A percentile compares a stretch with the other conserved stretches of the same genome.
phyloP scores from a whole-genome alignment of 37 sponge, comb jelly and placozoan genomes.

The Mnemiopsis leidyi region DNA sequence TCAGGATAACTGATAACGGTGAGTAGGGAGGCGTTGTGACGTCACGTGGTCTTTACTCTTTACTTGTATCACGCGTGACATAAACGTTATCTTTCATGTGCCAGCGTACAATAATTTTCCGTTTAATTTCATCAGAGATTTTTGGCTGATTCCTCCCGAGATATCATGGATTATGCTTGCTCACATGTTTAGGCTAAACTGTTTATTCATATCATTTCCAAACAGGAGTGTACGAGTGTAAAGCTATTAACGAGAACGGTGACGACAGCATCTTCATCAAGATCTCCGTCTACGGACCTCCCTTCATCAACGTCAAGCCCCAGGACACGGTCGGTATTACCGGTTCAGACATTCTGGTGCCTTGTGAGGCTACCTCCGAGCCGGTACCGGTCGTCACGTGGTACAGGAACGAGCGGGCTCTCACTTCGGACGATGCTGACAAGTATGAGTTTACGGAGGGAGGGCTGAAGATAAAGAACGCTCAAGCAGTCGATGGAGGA shows the following conservation, averaged over 20 bases:
- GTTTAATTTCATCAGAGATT: too few relatives aligned
- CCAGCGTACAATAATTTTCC: too few relatives aligned
- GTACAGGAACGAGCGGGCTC: neutral
- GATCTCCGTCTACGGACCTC: constrained; percentile 15
- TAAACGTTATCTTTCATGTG: too few relatives aligned
- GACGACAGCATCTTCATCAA: constrained; percentile 13
- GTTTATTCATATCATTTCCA: too few relatives aligned
- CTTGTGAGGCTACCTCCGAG: constrained; percentile 31
- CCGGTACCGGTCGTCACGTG: constrained; percentile 28
- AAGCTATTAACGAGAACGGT: constrained; percentile 40
- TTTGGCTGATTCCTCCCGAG: too few relatives aligned
- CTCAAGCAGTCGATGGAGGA: constrained; percentile 36
- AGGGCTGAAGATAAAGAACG: constrained; percentile 33
- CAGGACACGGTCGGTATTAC: constrained; percentile 30
- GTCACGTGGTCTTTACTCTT: too few relatives aligned
- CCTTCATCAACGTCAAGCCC: constrained; percentile 33
- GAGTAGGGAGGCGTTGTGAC: neutral
- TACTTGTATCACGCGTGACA: too few relatives aligned
- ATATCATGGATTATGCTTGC: too few relatives aligned
- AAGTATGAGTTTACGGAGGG: constrained; percentile 6
- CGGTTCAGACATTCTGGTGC: constrained; percentile 44
- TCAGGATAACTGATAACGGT: constrained; percentile 34
- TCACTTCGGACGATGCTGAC: neutral
- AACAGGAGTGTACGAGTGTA: constrained; percentile 64
- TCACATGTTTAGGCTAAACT: too few relatives aligned